Percentiles rank a stretch among this genome's conserved stretches.
Evolutionary conservation across 1,140 invertebrate species (phyloP).

Genomic region (Acromyrmex heyeri): DNA sequence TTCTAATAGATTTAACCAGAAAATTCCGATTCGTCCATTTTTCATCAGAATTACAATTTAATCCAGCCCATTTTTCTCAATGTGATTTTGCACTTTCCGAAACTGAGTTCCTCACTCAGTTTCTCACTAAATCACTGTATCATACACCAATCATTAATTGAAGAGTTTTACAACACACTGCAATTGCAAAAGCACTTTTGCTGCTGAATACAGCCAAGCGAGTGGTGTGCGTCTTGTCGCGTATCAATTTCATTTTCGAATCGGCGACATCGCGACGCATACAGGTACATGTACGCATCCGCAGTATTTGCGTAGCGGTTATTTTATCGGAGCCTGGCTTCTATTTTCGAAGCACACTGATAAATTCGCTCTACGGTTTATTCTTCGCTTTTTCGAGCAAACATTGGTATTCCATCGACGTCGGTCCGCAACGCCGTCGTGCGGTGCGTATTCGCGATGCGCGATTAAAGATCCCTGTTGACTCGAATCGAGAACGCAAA

Average conservation of each 20-base stretch:
- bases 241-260: slow-evolving; percentile 47
- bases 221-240: not conserved
- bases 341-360: slow-evolving; percentile 57
- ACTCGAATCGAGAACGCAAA: slow-evolving; percentile 54
- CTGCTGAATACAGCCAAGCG: not conserved
- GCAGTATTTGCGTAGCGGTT: slow-evolving; percentile 51
- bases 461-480: slow-evolving; percentile 60
- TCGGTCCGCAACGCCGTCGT: slow-evolving; percentile 15
- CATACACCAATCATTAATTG: too few species aligned
- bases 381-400: slow-evolving; percentile 61
- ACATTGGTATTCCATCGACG: slow-evolving; percentile 58
- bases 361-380: slow-evolving; percentile 50
- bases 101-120: too few species aligned
- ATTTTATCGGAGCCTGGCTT: slow-evolving; percentile 52
- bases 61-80: too few species aligned
- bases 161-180: too few species aligned
- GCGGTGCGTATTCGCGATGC: slow-evolving; percentile 42
- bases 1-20: too few species aligned
- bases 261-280: not conserved
- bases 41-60: too few species aligned
- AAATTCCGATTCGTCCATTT: too few species aligned
- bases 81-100: too few species aligned
- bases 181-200: too few species aligned
- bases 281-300: slow-evolving; percentile 14
- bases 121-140: too few species aligned